A percentile compares a stretch with the other conserved stretches of the same genome.
phyloP scores from a whole-genome alignment of 2,113 vertebrate genomes.

The Pitta sordida region DNA sequence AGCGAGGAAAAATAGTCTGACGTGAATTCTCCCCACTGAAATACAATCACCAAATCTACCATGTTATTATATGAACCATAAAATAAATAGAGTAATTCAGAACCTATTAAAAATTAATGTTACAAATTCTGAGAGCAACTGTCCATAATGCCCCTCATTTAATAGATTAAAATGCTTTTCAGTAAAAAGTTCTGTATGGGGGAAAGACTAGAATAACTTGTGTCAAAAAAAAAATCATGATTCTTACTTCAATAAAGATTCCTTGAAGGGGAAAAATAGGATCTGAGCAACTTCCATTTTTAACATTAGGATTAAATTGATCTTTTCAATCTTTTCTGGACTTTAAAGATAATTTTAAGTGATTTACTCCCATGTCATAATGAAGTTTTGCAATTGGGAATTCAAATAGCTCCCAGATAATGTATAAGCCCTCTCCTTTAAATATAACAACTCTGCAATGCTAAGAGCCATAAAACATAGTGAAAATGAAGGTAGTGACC shows the following conservation, averaged over 20 bases:
- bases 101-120: slow-evolving; percentile 50
- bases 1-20: not conserved
- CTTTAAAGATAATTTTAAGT: not conserved
- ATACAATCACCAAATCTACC: not conserved
- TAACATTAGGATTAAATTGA: not conserved
- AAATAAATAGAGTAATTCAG: slow-evolving; percentile 67
- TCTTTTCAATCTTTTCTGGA: not conserved
- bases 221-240: not conserved
- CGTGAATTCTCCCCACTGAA: slow-evolving; percentile 24
- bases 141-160: slow-evolving; percentile 15
- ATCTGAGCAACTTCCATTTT: not conserved
- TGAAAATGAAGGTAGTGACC: not conserved
- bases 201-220: not conserved
- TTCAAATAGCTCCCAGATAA: not conserved
- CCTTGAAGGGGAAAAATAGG: not conserved
- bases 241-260: not conserved
- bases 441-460: not conserved
- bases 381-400: not conserved
- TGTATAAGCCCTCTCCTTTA: not conserved
- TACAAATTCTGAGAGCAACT: slow-evolving; percentile 25
- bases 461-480: not conserved
- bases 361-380: not conserved
- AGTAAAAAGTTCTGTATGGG: not conserved
- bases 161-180: slow-evolving; percentile 8
- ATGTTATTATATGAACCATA: slow-evolving; percentile 8